Evolutionary conservation across 2,888 invertebrate genomes (phyloP).

Genomic region (Odontothrips loti): DNA sequence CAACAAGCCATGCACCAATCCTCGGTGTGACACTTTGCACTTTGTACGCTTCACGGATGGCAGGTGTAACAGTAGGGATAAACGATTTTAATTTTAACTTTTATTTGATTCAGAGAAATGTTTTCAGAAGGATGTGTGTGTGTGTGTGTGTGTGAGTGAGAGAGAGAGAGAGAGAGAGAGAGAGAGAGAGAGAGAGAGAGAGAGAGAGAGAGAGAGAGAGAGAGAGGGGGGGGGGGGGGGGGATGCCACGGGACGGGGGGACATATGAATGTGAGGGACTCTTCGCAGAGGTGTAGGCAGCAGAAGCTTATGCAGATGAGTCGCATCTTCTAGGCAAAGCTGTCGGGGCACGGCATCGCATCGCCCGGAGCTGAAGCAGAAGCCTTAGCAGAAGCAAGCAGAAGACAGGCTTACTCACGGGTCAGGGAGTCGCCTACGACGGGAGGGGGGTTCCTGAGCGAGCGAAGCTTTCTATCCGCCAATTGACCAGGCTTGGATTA

Average conservation of each 20-base stretch:
- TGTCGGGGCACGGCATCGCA: neutral
- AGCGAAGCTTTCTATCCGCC: too few relatives aligned
- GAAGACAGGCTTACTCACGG: constrained; percentile 4
- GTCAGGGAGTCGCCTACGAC: constrained; percentile 14
- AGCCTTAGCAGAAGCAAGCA: neutral
- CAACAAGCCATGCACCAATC: too few relatives aligned
- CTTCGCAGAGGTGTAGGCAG: neutral
- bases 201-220: neutral
- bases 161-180: too few relatives aligned
- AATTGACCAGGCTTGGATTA: too few relatives aligned
- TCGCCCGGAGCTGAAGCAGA: neutral
- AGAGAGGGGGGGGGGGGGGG: neutral
- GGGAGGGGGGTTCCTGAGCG: too few relatives aligned
- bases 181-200: neutral
- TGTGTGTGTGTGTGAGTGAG: too few relatives aligned
- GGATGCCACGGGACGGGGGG: neutral
- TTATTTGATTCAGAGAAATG: too few relatives aligned
- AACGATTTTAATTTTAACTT: too few relatives aligned
- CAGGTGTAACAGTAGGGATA: too few relatives aligned
- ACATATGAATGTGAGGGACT: neutral
- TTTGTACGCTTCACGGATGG: too few relatives aligned
- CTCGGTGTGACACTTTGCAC: too few relatives aligned
- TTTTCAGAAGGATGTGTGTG: too few relatives aligned
- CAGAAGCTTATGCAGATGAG: constrained; percentile 24
- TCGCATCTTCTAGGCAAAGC: neutral